Percentiles rank a stretch among this genome's conserved stretches.
phyloP scores from a whole-genome alignment of 2,797 vertebrate species.

The Muscicapa comitata region DNA sequence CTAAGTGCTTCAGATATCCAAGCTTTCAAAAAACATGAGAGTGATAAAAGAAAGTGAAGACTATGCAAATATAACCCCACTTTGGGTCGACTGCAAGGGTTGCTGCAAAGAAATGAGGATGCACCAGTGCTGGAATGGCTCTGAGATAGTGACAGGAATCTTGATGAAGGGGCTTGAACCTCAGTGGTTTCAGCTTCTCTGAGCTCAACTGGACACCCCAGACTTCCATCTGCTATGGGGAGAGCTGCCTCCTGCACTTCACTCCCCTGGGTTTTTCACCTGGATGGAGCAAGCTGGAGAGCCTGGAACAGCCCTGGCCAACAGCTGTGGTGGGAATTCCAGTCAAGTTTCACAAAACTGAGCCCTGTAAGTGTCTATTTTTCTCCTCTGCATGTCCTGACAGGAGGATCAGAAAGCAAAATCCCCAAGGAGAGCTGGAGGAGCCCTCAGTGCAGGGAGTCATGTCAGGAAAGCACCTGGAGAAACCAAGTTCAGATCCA shows the following conservation, averaged over 20 bases:
- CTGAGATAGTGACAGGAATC: neutral
- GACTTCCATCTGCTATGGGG: neutral
- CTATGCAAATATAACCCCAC: conserved; percentile 9
- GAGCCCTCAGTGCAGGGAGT: neutral
- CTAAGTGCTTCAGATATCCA: neutral
- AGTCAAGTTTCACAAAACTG: neutral
- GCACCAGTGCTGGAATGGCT: neutral
- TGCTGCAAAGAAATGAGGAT: neutral
- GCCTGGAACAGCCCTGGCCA: neutral
- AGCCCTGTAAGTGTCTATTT: neutral
- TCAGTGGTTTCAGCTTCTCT: neutral
- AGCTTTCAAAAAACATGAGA: conserved; percentile 24
- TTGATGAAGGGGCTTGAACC: neutral
- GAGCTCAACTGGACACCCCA: neutral
- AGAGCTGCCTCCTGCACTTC: neutral
- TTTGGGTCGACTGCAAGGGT: neutral
- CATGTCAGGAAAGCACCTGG: neutral
- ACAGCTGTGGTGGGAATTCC: neutral
- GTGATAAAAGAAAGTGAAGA: neutral
- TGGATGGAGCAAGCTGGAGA: neutral
- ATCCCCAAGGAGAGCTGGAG: neutral
- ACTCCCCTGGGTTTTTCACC: neutral
- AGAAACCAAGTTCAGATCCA: neutral
- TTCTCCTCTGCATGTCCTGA: neutral
- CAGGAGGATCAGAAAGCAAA: neutral